Evolutionary conservation across 2,113 vertebrate species (phyloP), one percentile per base, ranked within the genome.

Genomic region (Stictonetta naevosa): DNA sequence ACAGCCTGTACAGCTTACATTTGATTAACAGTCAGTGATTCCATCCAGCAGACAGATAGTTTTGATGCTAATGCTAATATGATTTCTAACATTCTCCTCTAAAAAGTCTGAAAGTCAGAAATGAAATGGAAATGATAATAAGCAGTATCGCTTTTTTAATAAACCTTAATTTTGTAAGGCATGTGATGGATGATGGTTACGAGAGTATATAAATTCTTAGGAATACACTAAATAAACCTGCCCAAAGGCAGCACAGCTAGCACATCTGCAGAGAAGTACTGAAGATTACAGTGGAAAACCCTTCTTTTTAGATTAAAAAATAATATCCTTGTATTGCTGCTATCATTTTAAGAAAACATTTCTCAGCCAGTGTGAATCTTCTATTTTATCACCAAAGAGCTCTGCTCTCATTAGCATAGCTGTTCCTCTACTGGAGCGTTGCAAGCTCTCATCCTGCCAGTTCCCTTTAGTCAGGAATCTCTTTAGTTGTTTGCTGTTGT

Each of bases 71-170:
- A 88, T 5, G 5, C 52, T 88, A 34, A 86, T 64, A 60, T 50
- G 50, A 18, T 63, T 50, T 59, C 71, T 58, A 68, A 58, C 23
- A 34, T 50, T 76, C 73, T 81, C 52, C 76, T 94, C 60, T 69
- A 34, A 84, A 38, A 58, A 79, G 18, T 34, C 83, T 75, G 73
- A 90, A 90, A 90, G 56, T 79, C 88, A 88, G 73, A 76, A 93
- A 73, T 1, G 5, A 68, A 92, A 73, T 21, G 60, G 38, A 74
- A 86, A 40, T 36, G 31, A 44, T 92, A 75, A 86, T 8, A 40
- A 97, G 80, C 48, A 44, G 48, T 4, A 40, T 10, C 44, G n/a
- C 18, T 36, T 36, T 11, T 34, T 77, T 36, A 11, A 0, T 3
- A 42, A 53, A 40, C 66, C 29, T 81, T 36, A 6, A 38, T 77